Conservation (phyloP, 2,888 invertebrate genomes). For the Cosmorhoe ocellata region DNA sequence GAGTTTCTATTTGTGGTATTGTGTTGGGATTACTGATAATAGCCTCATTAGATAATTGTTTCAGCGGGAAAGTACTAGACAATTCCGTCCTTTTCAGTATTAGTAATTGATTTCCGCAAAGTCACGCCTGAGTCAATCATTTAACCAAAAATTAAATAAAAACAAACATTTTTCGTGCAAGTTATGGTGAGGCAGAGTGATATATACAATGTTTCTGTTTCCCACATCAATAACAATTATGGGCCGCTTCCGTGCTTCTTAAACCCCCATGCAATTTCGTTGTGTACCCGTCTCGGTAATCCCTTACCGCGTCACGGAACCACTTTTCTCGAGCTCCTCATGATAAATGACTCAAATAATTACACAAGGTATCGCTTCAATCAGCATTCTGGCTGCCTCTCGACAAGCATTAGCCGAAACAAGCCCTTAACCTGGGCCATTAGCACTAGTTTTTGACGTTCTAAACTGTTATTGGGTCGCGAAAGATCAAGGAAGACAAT, state of each 20-base stretch:
- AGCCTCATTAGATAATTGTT: too few species aligned
- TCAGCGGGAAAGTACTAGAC: too few species aligned
- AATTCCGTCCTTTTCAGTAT: too few species aligned
- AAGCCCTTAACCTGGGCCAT: constrained; percentile 30
- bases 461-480: too few species aligned
- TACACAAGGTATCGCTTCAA: constrained; percentile 26
- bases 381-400: constrained; percentile 37
- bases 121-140: too few species aligned
- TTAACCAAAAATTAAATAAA: too few species aligned
- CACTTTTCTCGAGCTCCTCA: constrained; percentile 20
- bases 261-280: constrained; percentile 1
- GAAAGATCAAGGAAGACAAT: too few species aligned
- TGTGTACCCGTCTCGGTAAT: constrained; percentile 9
- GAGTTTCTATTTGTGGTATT: too few species aligned
- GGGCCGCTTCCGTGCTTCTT: neutral
- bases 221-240: neutral
- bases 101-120: too few species aligned
- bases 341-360: constrained; percentile 35
- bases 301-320: constrained; percentile 10
- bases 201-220: neutral
- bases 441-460: neutral
- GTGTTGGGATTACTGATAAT: too few species aligned
- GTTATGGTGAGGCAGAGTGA: too few species aligned
- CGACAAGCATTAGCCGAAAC: constrained; percentile 29
- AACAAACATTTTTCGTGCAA: too few species aligned